Evolutionary conservation across 2,797 vertebrate genomes (phyloP), one percentile per base, ranked within the genome.

Genomic region (Brotula barbata): DNA sequence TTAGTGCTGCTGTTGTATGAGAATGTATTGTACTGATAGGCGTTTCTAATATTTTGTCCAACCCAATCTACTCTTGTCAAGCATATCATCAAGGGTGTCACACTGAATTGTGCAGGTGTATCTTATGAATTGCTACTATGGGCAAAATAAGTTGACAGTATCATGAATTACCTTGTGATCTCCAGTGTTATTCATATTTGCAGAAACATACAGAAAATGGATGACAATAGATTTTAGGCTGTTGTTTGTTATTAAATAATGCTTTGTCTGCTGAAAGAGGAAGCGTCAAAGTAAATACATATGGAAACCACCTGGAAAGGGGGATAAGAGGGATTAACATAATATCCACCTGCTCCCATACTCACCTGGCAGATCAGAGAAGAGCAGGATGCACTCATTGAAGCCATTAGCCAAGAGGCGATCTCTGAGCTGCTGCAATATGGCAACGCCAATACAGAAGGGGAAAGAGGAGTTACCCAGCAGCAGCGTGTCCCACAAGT

Each of bases 351-450:
- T 11, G 49, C 7, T 23, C 16, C 45, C 22, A 6, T 53, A 45
- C 85, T 87, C 92, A 98, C 97, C 97, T 89, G 97, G 97, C 77
- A 99, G 92, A 78, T 99, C 97, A 34, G 97, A 99, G 82, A 99
- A 99, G 53, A 99, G 95, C 6, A 99, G 94, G 85, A 99, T 99
- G 84, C 97, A 99, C 80, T 99, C 97, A 45, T 99, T 99, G 89
- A 99, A 99, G 78, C 96, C 97, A 50, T 98, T 99, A 42, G 95
- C 94, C 87, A 99, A 79, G 70, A 99, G 94, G 14, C 96, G 92
- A 77, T 97, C 96, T 31, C 97, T 90, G 28, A 99, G 92, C 67
- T 99, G 97, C 67, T 99, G 97, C 64, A 99, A 85, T 79, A 99
- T 97, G 67, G 97, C 96, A 59, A 99, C 95, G n/a, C 96, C 97